Conservation (phyloP, 2,797 vertebrate species). For the Spinibarbus caldwelli region DNA sequence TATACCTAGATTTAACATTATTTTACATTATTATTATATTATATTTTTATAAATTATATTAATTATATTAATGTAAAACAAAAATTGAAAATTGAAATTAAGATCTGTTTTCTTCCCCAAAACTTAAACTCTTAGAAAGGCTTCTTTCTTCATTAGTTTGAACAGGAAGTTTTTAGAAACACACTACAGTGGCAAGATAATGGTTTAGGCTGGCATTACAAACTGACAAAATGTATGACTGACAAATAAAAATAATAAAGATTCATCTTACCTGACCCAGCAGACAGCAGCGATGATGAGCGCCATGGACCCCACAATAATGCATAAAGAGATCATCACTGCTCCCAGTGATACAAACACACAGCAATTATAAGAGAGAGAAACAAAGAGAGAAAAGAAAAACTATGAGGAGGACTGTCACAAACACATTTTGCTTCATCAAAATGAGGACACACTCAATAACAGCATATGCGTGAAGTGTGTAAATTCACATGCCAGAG, state of each 20-base stretch:
- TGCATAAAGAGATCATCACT: slow-evolving; percentile 85
- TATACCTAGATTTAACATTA: not conserved
- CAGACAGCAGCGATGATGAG: slow-evolving; percentile 81
- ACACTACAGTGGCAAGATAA: not conserved
- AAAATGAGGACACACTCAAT: no score
- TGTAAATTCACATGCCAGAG: not conserved
- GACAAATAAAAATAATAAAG: not conserved
- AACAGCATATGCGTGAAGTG: not conserved
- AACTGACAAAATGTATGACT: no score
- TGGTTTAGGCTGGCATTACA: not conserved
- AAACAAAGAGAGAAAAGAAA: slow-evolving; percentile 13
- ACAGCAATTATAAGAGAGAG: slow-evolving; percentile 1
- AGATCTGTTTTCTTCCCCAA: no score
- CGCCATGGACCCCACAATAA: slow-evolving; percentile 75
- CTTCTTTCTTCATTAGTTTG: not conserved
- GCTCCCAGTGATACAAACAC: slow-evolving; percentile 43
- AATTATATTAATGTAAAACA: no score
- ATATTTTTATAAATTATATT: no score
- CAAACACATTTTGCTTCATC: not conserved
- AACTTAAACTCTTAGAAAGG: not conserved
- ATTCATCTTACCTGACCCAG: slow-evolving; percentile 83
- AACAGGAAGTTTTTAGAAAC: not conserved
- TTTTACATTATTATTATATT: no score
- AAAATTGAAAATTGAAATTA: no score
- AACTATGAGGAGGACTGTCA: not conserved